Evolutionary conservation across 2,797 vertebrate genomes (phyloP).

Genomic region (Liparis tanakae): DNA sequence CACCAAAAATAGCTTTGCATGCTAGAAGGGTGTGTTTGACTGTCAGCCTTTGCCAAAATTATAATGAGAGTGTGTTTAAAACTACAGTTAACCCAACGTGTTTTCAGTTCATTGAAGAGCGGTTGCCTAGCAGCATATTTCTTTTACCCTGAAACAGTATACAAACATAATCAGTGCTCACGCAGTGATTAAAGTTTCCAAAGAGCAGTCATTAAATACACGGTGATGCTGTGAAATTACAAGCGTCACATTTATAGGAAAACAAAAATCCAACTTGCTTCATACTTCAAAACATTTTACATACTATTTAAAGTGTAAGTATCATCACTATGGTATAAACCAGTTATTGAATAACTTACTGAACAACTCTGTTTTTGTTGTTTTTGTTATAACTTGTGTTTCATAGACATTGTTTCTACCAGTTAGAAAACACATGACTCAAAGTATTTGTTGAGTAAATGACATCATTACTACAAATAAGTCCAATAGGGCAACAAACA

Average conservation of each 20-base stretch:
- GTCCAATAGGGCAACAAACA: neutral
- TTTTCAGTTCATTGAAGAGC: conserved; percentile 22
- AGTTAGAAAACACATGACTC: neutral
- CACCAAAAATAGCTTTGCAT: conserved; percentile 24
- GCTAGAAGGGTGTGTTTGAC: conserved; percentile 18
- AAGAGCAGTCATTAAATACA: conserved; percentile 39
- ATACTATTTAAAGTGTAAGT: conserved; percentile 8
- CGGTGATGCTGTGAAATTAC: conserved; percentile 46
- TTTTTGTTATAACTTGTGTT: conserved; percentile 5
- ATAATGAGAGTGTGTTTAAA: conserved; percentile 47
- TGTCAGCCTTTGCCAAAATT: conserved; percentile 43
- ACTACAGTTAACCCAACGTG: conserved; percentile 23
- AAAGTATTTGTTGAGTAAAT: neutral
- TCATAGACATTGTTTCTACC: neutral
- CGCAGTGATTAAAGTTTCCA: conserved; percentile 50
- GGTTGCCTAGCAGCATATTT: conserved; percentile 45
- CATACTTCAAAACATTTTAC: conserved; percentile 2
- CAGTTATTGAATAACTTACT: neutral
- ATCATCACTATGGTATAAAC: neutral
- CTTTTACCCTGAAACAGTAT: conserved; percentile 41
- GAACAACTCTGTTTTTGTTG: neutral
- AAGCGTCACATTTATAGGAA: conserved; percentile 27
- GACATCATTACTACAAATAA: neutral
- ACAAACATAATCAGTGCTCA: conserved; percentile 41
- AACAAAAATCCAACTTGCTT: conserved; percentile 13